phyloP scores from a whole-genome alignment of 2,797 vertebrate genomes.

The Pogoniulus pusillus region DNA sequence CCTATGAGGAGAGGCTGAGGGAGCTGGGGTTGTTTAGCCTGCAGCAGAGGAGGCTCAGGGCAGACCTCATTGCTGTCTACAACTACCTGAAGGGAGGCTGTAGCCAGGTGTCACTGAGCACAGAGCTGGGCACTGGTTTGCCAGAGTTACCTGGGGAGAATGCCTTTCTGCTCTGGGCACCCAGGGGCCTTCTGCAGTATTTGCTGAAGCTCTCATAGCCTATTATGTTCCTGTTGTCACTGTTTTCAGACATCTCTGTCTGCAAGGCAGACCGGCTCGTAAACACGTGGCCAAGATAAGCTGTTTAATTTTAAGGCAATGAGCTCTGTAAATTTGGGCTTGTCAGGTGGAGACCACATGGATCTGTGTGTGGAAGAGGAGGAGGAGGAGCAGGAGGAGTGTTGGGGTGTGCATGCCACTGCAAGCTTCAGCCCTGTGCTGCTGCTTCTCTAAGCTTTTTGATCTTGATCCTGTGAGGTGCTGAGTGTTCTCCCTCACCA shows the following conservation, averaged over 20 bases:
- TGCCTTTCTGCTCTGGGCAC: background rate
- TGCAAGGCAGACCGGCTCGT: background rate
- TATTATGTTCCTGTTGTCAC: background rate
- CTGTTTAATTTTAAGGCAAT: conserved; percentile 2
- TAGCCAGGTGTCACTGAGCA: background rate
- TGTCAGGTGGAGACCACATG: conserved; percentile 57
- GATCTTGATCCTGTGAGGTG: background rate
- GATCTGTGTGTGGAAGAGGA: background rate
- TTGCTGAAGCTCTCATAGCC: background rate
- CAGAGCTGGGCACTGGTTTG: rapidly evolving
- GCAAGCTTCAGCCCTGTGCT: background rate
- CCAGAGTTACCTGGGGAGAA: background rate
- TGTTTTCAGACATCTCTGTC: background rate
- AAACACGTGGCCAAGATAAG: background rate
- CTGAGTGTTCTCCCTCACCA: background rate
- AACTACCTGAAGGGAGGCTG: too few relatives aligned
- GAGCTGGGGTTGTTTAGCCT: too few relatives aligned
- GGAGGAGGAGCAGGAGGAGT: background rate
- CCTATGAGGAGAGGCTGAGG: too few relatives aligned
- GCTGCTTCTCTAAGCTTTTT: conserved; percentile 10
- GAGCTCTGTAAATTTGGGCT: background rate
- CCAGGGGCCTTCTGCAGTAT: background rate
- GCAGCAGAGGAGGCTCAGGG: too few relatives aligned
- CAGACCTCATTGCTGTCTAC: too few relatives aligned
- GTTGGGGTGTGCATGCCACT: background rate